A percentile compares a stretch with the other conserved stretches of the same genome.
phyloP scores from a whole-genome alignment of 2,888 invertebrate genomes.

The Alcis repandata region DNA sequence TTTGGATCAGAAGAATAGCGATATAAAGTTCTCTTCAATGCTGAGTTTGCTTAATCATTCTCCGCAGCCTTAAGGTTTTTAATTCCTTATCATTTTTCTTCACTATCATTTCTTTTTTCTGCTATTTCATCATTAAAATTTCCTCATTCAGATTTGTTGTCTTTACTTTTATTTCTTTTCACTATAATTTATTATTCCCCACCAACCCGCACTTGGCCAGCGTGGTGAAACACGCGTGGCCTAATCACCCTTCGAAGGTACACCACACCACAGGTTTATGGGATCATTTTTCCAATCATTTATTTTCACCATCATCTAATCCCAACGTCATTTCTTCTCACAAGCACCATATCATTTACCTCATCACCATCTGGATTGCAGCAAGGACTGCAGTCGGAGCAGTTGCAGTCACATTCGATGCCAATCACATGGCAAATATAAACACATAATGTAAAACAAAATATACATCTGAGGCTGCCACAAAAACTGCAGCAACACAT shows the following conservation, averaged over 20 bases:
- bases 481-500: constrained; percentile 67
- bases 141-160: neutral
- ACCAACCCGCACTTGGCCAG: no score
- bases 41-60: no score
- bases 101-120: neutral
- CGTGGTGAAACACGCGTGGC: no score
- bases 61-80: no score
- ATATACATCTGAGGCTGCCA: constrained; percentile 59
- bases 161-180: neutral
- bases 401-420: constrained; percentile 53
- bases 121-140: neutral
- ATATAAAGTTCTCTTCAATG: no score
- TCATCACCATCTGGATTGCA: constrained; percentile 33
- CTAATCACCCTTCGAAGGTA: no score
- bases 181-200: no score
- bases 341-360: constrained; percentile 10
- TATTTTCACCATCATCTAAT: neutral
- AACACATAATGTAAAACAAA: constrained; percentile 53
- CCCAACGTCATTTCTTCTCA: constrained; percentile 14
- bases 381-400: constrained; percentile 42
- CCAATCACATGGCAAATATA: constrained; percentile 56
- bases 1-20: no score
- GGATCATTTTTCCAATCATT: constrained; percentile 7
- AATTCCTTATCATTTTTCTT: neutral
- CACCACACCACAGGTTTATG: no score